Base-by-base conservation (phyloP, 2,113 vertebrate genomes). In the Anolis carolinensis region DNA sequence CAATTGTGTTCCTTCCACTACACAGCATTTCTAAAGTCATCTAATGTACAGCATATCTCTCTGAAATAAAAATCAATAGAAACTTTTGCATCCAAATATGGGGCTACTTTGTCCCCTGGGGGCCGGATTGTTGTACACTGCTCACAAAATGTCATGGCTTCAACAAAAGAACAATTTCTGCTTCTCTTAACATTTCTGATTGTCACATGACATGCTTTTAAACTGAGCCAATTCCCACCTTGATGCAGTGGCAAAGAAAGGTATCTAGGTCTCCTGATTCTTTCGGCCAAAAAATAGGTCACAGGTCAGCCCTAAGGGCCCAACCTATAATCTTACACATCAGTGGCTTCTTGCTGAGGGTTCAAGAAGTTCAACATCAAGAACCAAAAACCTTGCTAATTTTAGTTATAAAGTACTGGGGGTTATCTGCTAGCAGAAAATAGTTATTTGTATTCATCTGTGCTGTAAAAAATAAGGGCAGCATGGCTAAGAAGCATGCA, bases 111-210 rank as follows among this genome's bases (percentile, higher is more conserved):
- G 63, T 85, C n/a, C 32, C 83, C 32, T 55, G 34, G 65, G 68
- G 74, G 83, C 44, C 62, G 68, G 52, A 68, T 85, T 85, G 79
- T 27, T 70, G 55, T 27, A 71, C 23, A n/a, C n/a, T 30, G 50
- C 32, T 78, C n/a, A 52, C 13, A 23, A 77, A 84, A 75, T 65
- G 55, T 9, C 63, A 85, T 65, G 50, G 48, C 65, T 79, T 30
- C 32, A 71, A 85, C 65, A 79, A 59, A 85, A 79, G 65, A 71
- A 62, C 84, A 8, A 70, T 71, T 85, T 85, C 50, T 71, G 65
- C 73, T 84, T 76, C 82, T 67, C 72, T 76, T 76, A 76, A 76
- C 55, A 50, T 59, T 79, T 70, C 76, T 71, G 16, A 30, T 85
- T 70, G n/a, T 70, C 74, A 78, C 39, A 39, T 30, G 65, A 20